Conservation (phyloP, 2,888 invertebrate genomes). For the Eulithis testata region DNA sequence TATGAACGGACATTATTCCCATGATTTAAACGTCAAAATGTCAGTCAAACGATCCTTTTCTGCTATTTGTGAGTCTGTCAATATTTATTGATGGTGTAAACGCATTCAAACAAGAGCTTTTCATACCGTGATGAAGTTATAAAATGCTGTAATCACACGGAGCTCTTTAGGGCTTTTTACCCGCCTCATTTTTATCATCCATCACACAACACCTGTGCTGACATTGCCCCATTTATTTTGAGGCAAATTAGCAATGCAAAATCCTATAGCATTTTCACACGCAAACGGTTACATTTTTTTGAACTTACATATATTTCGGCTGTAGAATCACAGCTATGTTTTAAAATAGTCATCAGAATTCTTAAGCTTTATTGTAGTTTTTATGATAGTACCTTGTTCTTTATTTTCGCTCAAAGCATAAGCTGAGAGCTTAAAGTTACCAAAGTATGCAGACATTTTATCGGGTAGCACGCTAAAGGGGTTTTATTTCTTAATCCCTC, state of each 20-base stretch:
- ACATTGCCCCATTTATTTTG: constrained; percentile 12
- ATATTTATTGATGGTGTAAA: no score
- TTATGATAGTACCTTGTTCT: not conserved
- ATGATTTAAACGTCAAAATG: no score
- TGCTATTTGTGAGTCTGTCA: no score
- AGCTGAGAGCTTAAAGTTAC: not conserved
- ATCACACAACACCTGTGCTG: constrained; percentile 19
- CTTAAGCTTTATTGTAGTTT: no score
- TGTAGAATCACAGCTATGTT: no score
- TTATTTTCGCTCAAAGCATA: not conserved
- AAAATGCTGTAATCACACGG: constrained; percentile 8
- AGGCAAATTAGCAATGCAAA: constrained; percentile 16
- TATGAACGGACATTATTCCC: no score
- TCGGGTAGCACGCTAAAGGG: not conserved
- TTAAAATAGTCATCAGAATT: no score
- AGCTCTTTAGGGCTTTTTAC: constrained; percentile 2
- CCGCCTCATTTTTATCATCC: constrained; percentile 14
- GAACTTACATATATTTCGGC: not conserved
- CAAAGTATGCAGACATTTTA: constrained; percentile 1
- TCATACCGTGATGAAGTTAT: not conserved
- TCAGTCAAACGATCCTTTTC: no score
- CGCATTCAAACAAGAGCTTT: no score
- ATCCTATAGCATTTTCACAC: constrained; percentile 1
- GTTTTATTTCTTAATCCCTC: constrained; percentile 5
- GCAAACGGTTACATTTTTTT: not conserved